Evolutionary conservation across 2,888 invertebrate species (phyloP), one percentile per base, ranked within the genome.

Genomic region (Caenorhabditis uteleia): DNA sequence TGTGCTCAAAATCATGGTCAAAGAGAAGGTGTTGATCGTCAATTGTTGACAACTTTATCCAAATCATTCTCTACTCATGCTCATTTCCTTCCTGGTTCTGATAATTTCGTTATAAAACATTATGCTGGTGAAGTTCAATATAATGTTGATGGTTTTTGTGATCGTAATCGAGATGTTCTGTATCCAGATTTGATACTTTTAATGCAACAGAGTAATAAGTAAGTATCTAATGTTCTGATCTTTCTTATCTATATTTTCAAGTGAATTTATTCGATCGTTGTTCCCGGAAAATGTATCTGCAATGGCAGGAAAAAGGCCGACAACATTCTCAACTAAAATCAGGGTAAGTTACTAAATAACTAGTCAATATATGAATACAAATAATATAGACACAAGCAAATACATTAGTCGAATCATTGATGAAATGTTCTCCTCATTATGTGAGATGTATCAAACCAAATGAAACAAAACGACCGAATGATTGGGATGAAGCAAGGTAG

Each of bases 381-480:
- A 45, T 26, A 16, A 75, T 79, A 14, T 75, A 86, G 85, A 87
- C 85, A 38, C 89, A 89, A 83, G 89, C 89, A 16, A 89, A 89
- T 83, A 85, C 87, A 60, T 84, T 89, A 51, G 89, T 89, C 8
- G 87, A 87, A 4, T 88, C 88, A 38, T 83, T 89, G 74, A 89
- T 88, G 88, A 86, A 87, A 75, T 89, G 89, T 79, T 88, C 88
- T 4, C 89, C 89, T 7, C 89, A 89, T 83, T 89, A 89, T 80
- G 88, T 89, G 61, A 85, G 89, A 47, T 89, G 89, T 80, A 89
- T 89, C 74, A 89, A 89, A 80, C 89, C 89, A 16, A 89, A 89
- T 81, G 89, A 89, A 80, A 89, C 88, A 20, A 89, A 89, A 82
- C 86, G 85, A 69, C 85, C 89, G 1, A 84, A 86, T 21, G 89